Evolutionary conservation across 92 coral and sea anemone species (phyloP).

Genomic region (Galaxea fascicularis): DNA sequence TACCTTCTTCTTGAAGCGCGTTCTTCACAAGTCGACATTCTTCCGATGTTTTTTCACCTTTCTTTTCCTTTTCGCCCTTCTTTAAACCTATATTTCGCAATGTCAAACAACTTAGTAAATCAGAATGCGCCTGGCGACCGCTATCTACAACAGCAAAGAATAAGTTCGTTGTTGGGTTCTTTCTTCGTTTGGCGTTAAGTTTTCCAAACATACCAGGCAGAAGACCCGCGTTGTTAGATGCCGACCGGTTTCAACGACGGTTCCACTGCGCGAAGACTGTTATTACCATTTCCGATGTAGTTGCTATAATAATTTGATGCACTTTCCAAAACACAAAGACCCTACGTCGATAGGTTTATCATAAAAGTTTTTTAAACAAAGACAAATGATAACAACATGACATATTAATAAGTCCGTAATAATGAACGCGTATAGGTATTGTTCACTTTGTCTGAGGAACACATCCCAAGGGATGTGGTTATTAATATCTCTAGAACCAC

Average conservation of each 20-base stretch:
- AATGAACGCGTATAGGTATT: slow-evolving; percentile 6
- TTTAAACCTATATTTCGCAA: slow-evolving; percentile 17
- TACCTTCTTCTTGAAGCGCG: neutral
- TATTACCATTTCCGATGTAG: neutral
- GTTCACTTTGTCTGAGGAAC: slow-evolving; percentile 1
- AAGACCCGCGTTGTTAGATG: neutral
- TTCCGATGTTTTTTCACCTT: neutral
- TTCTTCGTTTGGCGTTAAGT: neutral
- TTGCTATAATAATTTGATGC: neutral
- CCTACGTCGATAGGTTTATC: slow-evolving; percentile 12
- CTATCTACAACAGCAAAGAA: neutral
- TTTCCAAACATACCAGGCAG: slow-evolving; percentile 18
- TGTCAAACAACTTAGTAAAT: slow-evolving; percentile 13
- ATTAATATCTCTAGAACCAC: neutral
- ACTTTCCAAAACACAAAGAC: slow-evolving; percentile 21
- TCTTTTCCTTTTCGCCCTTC: neutral
- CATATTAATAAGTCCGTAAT: neutral
- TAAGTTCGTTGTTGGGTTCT: neutral
- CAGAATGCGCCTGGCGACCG: slow-evolving; percentile 1
- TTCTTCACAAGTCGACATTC: neutral
- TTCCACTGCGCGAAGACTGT: neutral
- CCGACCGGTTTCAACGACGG: neutral
- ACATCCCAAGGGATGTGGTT: slow-evolving; percentile 31
- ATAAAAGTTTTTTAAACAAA: slow-evolving; percentile 15
- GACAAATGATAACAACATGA: slow-evolving; percentile 17